These are phyloP conservation scores for Bradynema listronoti DNA, from an alignment of 1,140 invertebrate species.

Conservation along the genomic window DNA sequence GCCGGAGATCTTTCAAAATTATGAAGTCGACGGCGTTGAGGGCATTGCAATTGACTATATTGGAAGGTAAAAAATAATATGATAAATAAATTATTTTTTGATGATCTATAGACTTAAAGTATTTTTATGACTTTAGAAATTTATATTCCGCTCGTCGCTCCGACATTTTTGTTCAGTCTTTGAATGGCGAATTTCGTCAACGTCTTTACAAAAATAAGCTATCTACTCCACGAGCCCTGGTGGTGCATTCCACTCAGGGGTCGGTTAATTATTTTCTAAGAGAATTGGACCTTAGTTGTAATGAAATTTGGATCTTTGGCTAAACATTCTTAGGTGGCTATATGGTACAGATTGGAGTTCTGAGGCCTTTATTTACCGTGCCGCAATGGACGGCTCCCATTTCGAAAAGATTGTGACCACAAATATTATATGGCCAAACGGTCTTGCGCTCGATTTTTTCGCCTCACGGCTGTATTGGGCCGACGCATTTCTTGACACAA, in stretches of 20 bases:
- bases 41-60: slow-evolving; percentile 48
- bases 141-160: slow-evolving; percentile 20
- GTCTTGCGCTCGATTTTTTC: slow-evolving; percentile 76
- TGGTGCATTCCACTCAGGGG: slow-evolving; percentile 88
- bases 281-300: neutral
- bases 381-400: slow-evolving; percentile 89
- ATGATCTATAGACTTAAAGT: neutral
- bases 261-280: slow-evolving; percentile 28
- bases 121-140: slow-evolving; percentile 17
- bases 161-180: slow-evolving; percentile 34
- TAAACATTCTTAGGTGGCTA: slow-evolving; percentile 29
- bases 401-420: slow-evolving; percentile 72
- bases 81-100: neutral
- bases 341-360: slow-evolving; percentile 48
- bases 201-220: slow-evolving; percentile 74
- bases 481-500: slow-evolving; percentile 83
- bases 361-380: slow-evolving; percentile 83
- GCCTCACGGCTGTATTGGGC: slow-evolving; percentile 85
- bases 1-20: slow-evolving; percentile 42
- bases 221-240: slow-evolving; percentile 84
- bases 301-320: no score
- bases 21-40: slow-evolving; percentile 46
- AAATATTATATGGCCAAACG: slow-evolving; percentile 73
- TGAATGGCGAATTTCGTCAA: slow-evolving; percentile 65
- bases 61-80: slow-evolving; percentile 18